Percentiles rank a stretch among this genome's conserved stretches.
Evolutionary conservation across 2,888 invertebrate genomes (phyloP).

Genomic region (Hyppa rectilinea): DNA sequence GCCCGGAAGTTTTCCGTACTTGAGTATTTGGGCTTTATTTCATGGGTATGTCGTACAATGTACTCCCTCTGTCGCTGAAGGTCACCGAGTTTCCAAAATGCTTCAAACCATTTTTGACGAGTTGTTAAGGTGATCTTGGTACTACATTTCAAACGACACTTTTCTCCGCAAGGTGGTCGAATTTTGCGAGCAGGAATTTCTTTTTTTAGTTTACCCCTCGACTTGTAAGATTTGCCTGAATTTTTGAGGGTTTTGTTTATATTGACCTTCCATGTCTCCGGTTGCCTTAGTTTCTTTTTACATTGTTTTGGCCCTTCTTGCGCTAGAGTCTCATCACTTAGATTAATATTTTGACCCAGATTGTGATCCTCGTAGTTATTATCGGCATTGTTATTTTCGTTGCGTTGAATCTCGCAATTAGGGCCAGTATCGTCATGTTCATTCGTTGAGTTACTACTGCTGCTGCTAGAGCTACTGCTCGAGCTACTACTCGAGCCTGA

Average conservation of each 20-base stretch:
- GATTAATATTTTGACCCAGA: constrained; percentile 4
- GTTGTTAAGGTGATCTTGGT: not conserved
- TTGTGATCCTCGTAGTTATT: constrained; percentile 1
- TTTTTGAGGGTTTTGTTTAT: too few species aligned
- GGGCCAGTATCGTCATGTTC: constrained; percentile 1
- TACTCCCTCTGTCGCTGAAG: constrained; percentile 18
- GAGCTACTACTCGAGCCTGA: constrained; percentile 5
- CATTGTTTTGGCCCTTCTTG: not conserved
- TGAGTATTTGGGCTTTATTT: constrained; percentile 28
- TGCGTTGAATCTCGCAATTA: not conserved
- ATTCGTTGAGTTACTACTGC: not conserved
- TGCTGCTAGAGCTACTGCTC: too few species aligned
- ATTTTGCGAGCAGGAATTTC: not conserved
- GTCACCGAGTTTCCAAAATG: constrained; percentile 24
- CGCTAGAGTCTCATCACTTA: constrained; percentile 2
- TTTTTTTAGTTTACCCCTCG: not conserved
- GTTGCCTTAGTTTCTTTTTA: not conserved
- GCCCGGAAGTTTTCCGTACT: constrained; percentile 32
- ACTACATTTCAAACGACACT: constrained; percentile 2
- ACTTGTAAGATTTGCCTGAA: too few species aligned
- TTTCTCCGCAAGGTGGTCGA: constrained; percentile 5
- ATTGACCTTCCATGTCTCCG: not conserved
- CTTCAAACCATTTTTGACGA: constrained; percentile 13
- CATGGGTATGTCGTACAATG: constrained; percentile 17
- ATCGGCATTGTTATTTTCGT: constrained; percentile 4